Conservation (phyloP, 1,140 invertebrate species). For the Drosophila watanabei region DNA sequence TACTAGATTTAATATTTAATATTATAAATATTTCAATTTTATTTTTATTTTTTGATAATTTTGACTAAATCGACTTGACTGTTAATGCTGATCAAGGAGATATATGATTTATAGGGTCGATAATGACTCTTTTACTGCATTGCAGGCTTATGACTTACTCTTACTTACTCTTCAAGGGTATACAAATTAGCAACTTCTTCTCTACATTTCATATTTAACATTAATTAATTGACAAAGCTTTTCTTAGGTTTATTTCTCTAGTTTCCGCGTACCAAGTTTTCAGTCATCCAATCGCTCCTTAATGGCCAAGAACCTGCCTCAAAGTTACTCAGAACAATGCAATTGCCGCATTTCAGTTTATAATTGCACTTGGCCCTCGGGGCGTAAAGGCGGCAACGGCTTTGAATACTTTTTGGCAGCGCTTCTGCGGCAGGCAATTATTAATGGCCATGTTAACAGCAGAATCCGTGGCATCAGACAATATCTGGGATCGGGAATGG, state of each 20-base stretch:
- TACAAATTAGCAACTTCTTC: neutral
- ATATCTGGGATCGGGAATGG: neutral
- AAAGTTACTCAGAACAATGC: conserved; percentile 4
- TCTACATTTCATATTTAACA: too few relatives aligned
- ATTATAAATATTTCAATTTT: too few relatives aligned
- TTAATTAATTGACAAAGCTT: neutral
- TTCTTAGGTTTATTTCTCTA: neutral
- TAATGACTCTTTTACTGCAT: too few relatives aligned
- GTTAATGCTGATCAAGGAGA: too few relatives aligned
- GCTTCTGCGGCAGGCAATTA: conserved; percentile 23
- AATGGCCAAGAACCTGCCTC: neutral
- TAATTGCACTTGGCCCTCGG: conserved; percentile 32
- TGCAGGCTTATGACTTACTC: too few relatives aligned
- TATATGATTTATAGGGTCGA: too few relatives aligned
- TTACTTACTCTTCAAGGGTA: too few relatives aligned
- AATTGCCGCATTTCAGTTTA: conserved; percentile 23
- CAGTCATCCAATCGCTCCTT: neutral
- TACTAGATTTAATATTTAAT: too few relatives aligned
- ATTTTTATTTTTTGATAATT: too few relatives aligned
- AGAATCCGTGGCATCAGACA: neutral
- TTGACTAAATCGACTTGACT: too few relatives aligned
- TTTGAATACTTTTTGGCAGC: conserved; percentile 28
- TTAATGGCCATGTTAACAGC: conserved; percentile 47
- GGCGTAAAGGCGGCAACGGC: conserved; percentile 4
- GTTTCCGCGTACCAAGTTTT: neutral